Evolutionary conservation across 2,888 invertebrate genomes (phyloP).

Genomic region (Heliconius ismenius): DNA sequence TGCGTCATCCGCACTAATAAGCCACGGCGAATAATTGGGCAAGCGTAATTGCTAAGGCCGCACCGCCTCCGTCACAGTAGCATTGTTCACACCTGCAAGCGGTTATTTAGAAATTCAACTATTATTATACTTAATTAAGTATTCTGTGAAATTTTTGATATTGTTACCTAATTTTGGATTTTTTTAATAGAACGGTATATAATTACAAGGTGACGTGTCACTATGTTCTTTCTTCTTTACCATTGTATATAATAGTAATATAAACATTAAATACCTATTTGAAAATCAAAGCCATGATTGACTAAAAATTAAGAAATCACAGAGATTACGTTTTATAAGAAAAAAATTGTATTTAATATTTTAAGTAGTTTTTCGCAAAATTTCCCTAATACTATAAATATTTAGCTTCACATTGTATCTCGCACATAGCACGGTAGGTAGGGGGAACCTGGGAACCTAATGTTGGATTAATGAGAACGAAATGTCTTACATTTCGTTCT

Average conservation of each 20-base stretch:
- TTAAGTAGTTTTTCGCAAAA: too few species aligned
- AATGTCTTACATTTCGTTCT: neutral
- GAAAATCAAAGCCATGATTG: too few species aligned
- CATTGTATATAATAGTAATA: neutral
- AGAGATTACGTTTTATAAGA: too few species aligned
- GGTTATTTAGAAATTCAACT: constrained; percentile 3
- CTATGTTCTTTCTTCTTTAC: neutral
- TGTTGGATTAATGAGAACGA: too few species aligned
- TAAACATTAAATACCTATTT: neutral
- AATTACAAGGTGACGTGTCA: neutral
- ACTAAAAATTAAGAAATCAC: too few species aligned
- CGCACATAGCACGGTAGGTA: too few species aligned
- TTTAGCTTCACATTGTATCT: neutral
- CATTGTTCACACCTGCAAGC: constrained; percentile 38
- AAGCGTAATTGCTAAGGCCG: constrained; percentile 52
- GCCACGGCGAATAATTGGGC: constrained; percentile 69
- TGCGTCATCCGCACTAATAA: constrained; percentile 77
- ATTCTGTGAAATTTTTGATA: neutral
- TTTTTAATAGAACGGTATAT: neutral
- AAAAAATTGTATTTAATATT: too few species aligned
- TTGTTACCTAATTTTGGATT: neutral
- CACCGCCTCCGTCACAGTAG: constrained; percentile 27
- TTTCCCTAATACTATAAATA: neutral
- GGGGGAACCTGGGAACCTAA: neutral
- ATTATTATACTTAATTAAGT: constrained; percentile 14